Evolutionary conservation across 2,113 vertebrate genomes (phyloP), one percentile per base, ranked within the genome.

Genomic region (Columba livia): DNA sequence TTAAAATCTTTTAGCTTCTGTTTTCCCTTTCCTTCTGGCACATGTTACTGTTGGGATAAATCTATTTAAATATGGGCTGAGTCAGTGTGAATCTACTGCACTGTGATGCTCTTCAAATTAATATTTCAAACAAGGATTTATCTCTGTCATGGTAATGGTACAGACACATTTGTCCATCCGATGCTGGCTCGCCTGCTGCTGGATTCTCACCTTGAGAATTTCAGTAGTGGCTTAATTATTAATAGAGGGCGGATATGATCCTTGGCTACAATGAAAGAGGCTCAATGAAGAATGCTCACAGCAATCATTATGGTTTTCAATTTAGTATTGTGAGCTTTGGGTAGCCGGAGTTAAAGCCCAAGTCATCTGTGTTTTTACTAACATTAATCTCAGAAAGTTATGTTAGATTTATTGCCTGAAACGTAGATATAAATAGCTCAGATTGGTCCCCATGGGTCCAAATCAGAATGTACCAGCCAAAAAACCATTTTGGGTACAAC

Each of bases 51-150:
- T 74, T 89, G 58, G 90, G 81, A 94, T 94, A 79, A 94, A 85
- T 85, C 90, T 93, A 31, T 92, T 90, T 89, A 90, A 92, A 78
- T 72, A 11, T 38, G 70, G 80, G 64, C 91, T 90, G 87, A 85
- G 90, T 88, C 61, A 64, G 32, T 71, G 25, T 62, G 69, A 84
- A 79, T 78, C 66, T 87, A 34, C 74, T 74, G 88, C 74, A 61
- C 48, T 54, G 50, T 73, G 85, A 89, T 65, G 48, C n/a, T 64
- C 53, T 82, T 72, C 32, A 78, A 81, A 88, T 88, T 89, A 87
- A 77, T 90, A 96, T 95, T 97, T 93, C 85, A 97, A 90, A 94
- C 34, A 29, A 73, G 74, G 40, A 87, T 97, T 93, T 88, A 60
- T 96, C 91, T 95, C 75, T 88, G 53, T 65, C 58, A n/a, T 75